These are phyloP conservation scores for Enhydra lutris DNA, from an alignment of 2,113 vertebrate species.

Conservation along the genomic window DNA sequence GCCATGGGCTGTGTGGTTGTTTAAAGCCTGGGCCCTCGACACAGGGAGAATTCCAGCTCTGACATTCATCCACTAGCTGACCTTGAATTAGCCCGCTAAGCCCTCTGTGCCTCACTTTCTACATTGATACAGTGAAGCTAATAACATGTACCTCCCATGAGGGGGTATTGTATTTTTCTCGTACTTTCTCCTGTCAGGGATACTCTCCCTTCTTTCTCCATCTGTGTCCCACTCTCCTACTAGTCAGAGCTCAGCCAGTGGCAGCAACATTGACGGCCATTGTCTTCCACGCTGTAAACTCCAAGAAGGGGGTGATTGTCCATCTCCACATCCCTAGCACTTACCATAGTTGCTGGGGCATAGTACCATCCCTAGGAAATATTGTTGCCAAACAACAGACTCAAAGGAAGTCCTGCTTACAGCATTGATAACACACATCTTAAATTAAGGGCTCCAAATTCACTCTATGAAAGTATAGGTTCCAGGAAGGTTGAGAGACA, in stretches of 20 bases:
- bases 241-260: not conserved
- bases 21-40: not conserved
- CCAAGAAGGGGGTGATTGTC: not conserved
- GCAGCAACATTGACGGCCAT: fast-evolving
- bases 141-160: not conserved
- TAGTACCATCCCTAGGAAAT: not conserved
- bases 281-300: not conserved
- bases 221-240: not conserved
- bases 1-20: fast-evolving
- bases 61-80: not conserved
- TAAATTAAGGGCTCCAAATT: not conserved
- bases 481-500: not conserved
- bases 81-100: not conserved
- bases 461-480: not conserved
- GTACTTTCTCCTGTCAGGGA: not conserved
- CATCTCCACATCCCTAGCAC: not conserved
- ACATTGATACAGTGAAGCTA: not conserved
- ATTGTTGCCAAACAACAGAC: not conserved
- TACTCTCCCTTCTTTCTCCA: not conserved
- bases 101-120: not conserved
- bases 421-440: not conserved
- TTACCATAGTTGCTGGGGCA: not conserved
- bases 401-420: not conserved
- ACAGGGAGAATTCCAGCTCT: not conserved
- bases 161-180: not conserved